Percentiles rank a stretch among this genome's conserved stretches.
Conservation (phyloP, 2,888 invertebrate species). For the Stramonita haemastoma region DNA sequence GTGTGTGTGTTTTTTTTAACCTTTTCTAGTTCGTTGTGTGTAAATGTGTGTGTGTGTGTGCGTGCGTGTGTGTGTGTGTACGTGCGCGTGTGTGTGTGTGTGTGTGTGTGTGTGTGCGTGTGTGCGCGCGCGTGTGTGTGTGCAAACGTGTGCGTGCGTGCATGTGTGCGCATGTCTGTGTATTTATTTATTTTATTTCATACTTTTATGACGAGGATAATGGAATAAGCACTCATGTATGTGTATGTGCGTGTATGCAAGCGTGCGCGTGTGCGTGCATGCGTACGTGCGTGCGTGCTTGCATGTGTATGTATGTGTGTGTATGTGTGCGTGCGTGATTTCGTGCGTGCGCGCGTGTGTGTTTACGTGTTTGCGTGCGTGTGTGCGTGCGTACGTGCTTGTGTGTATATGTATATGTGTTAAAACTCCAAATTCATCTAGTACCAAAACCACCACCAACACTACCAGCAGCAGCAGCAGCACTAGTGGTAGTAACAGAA, state of each 20-base stretch:
- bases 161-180: not conserved
- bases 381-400: not conserved
- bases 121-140: not conserved
- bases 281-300: not conserved
- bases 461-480: not conserved
- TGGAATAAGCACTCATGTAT: no score
- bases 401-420: not conserved
- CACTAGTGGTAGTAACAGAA: not conserved
- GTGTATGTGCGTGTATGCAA: not conserved
- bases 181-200: not conserved
- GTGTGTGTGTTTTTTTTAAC: not conserved
- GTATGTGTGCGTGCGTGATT: not conserved
- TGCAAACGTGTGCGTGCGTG: not conserved
- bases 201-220: no score
- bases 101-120: slow-evolving; percentile 14
- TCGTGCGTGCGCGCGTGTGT: not conserved
- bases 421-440: not conserved
- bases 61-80: slow-evolving; percentile 2
- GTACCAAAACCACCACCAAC: not conserved
- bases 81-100: not conserved
- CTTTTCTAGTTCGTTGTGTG: not conserved
- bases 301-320: not conserved
- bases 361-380: not conserved
- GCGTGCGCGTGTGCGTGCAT: slow-evolving; percentile 6
- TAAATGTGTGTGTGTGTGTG: slow-evolving; percentile 18